Evolutionary conservation across 2,888 invertebrate species (phyloP), one percentile per base, ranked within the genome.

Genomic region (Apodemia hepburni): DNA sequence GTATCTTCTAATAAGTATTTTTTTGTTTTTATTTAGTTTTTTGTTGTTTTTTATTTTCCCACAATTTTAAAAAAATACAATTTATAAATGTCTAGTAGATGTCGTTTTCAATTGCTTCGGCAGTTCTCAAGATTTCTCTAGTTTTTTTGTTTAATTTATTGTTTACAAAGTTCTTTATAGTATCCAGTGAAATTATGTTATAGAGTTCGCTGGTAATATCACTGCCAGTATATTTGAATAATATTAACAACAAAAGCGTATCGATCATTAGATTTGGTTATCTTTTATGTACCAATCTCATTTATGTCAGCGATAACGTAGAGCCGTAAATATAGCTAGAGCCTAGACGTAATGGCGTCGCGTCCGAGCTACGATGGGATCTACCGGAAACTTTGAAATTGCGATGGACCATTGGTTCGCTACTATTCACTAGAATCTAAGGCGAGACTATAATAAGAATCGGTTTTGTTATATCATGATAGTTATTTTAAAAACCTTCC

Each of bases 351-450:
- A 45, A 61, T 61, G 61, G 58, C 58, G 61, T 45, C 61, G 8
- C 29, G 42, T 17, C 42, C 58, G 57, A 61, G 58, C 29, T 29
- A 18, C 57, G 61, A 27, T 35, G 33, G 61, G 38, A 42, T 57
- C 33, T 62, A 54, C 63, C 62, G 59, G 59, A 63, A 65, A 60
- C 61, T 62, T 64, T 58, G 64, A 69, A 66, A 66, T 68, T 64
- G 63, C 62, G 61, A 58, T 62, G 58, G 62, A 59, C 63, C 62
- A 65, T 65, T 61, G 62, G 62, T 60, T 68, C 66, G 65, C 64
- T 65, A 63, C 59, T 63, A 47, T 47, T 47, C 45, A 47, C 17
- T 47, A 17, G 17, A 47, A 47, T 47, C 17, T 47, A 8, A 47
- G 45, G 45, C 45, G 45, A n/a, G 45, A 17, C 6, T 60, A 47